Conservation (phyloP, 2,797 vertebrate species). For the Phrynocephalus forsythii region DNA sequence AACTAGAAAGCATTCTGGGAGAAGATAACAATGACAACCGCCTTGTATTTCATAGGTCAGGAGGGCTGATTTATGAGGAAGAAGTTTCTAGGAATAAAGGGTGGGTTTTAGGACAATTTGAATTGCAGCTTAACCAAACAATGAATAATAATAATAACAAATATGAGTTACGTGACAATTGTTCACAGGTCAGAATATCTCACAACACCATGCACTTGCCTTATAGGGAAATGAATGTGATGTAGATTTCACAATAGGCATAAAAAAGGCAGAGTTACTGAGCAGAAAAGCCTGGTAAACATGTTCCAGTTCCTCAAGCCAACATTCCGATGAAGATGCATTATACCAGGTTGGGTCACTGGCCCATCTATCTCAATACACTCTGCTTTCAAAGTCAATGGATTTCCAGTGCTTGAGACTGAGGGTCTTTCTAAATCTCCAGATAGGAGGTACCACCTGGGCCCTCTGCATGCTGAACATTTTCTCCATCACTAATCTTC, state of each 20-base stretch:
- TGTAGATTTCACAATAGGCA: slow-evolving; percentile 37
- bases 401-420: neutral
- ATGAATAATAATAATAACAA: neutral
- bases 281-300: neutral
- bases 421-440: neutral
- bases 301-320: neutral
- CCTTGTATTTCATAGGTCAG: slow-evolving; percentile 45
- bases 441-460: neutral
- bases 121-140: slow-evolving; percentile 31
- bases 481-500: no score
- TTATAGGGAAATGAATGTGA: slow-evolving; percentile 56
- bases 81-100: slow-evolving; percentile 58
- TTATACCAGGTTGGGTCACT: neutral
- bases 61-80: slow-evolving; percentile 45
- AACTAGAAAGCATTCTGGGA: slow-evolving; percentile 49
- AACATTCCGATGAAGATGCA: neutral
- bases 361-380: neutral
- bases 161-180: slow-evolving; percentile 25
- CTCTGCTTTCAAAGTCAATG: neutral
- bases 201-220: slow-evolving; percentile 41
- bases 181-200: neutral
- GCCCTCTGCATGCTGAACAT: neutral
- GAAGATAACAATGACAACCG: slow-evolving; percentile 27
- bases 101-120: slow-evolving; percentile 34
- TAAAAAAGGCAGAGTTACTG: slow-evolving; percentile 8